Base-by-base conservation (phyloP, 2,113 vertebrate species). In the Larimichthys crocea region DNA sequence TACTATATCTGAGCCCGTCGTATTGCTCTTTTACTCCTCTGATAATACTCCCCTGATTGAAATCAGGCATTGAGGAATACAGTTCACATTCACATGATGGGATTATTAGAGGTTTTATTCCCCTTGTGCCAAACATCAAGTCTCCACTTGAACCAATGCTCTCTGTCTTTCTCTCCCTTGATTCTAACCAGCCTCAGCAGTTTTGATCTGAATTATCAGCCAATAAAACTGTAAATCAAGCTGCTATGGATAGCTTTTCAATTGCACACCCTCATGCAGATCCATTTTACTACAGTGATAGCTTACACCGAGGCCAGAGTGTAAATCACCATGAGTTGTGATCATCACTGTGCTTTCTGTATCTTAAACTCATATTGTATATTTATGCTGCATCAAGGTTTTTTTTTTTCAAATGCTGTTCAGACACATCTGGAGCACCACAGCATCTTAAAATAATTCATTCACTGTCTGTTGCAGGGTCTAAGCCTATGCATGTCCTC, bases 201-300 rank as follows among this genome's bases (percentile, higher is more conserved):
- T 87, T 91, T 86, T 80, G 85, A 85, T 76, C 75, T 76, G 87
- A 88, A 90, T 88, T 84, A 89, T 90, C 75, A 85, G 73, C 84
- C 89, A 79, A 70, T 85, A 84, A 75, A 86, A 62, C 63, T 72
- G 63, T 84, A 89, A 91, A 90, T 91, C 80, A 90, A 86, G 79
- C 79, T 42, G 20, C 20, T 46, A 48, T 69, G 63, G 76, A 89
- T 67, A 69, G 63, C 52, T 84, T 92, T 85, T 85, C 79, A 86
- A 87, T 83, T 84, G 82, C 61, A 63, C 61, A n/a, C 69, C 83
- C 73, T 35, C 60, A 57, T 70, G 62, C 53, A 56, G 40, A 86
- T 75, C 63, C n/a, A 55, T 86, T 85, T 57, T 71, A 65, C 42
- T 64, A 48, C 48, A 46, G 59, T 31, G 64, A 83, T 70, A 42